phyloP scores from a whole-genome alignment of 92 coral and sea anemone genomes.

The Actinostola sp. region DNA sequence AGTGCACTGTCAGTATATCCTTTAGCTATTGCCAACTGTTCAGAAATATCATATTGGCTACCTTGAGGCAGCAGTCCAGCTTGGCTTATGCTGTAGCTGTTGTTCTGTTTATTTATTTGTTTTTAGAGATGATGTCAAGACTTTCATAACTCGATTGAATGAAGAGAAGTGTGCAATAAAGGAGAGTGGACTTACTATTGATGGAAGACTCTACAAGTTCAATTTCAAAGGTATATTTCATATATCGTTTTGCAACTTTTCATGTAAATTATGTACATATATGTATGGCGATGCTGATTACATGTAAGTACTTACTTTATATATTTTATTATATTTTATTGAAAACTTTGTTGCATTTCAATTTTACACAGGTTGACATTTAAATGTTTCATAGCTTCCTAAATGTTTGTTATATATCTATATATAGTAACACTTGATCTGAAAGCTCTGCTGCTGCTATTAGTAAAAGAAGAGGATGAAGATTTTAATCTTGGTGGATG shows the following conservation, averaged over 20 bases:
- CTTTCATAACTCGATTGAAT: conserved; percentile 15
- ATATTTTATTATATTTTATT: not conserved
- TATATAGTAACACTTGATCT: conserved; percentile 35
- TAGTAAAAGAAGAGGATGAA: conserved; percentile 24
- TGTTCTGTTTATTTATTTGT: not conserved
- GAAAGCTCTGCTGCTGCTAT: conserved; percentile 25
- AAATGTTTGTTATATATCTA: not conserved
- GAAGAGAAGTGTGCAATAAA: conserved; percentile 26
- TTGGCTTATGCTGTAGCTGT: not conserved
- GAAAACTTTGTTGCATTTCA: not conserved
- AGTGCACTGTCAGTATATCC: conserved; percentile 15
- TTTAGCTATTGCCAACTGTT: conserved; percentile 20
- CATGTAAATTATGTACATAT: not conserved
- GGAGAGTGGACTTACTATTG: conserved; percentile 35
- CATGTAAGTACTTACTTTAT: not conserved
- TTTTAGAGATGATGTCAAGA: conserved; percentile 12
- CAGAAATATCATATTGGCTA: too few species aligned
- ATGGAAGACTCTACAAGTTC: conserved; percentile 43
- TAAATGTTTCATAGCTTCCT: not conserved
- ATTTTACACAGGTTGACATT: not conserved
- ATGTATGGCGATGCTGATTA: not conserved
- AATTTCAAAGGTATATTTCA: conserved; percentile 22
- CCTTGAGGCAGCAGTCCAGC: too few species aligned
- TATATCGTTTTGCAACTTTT: not conserved
- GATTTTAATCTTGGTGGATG: conserved; percentile 13